Conservation (phyloP, 2,113 vertebrate genomes). For the Bostrychus sinensis region DNA sequence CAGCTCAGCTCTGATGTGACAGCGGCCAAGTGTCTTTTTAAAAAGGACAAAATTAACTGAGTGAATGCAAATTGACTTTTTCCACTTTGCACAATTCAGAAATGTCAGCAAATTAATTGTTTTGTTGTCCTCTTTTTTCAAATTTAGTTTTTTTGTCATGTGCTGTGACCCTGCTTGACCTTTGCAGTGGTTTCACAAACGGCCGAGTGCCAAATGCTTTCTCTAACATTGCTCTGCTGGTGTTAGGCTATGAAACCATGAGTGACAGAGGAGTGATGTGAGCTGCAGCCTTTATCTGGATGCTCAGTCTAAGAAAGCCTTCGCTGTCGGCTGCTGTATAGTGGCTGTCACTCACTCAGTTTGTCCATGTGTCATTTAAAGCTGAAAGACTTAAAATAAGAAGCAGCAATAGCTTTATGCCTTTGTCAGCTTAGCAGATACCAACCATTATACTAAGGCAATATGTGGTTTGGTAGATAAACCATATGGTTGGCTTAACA, state of each 20-base stretch:
- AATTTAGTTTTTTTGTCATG: constrained; percentile 5
- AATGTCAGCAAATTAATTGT: constrained; percentile 48
- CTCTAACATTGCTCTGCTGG: constrained; percentile 32
- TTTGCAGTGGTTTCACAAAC: constrained; percentile 11
- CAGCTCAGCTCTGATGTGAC: constrained; percentile 49
- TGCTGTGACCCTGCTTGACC: constrained; percentile 27
- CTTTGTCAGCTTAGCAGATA: constrained; percentile 61
- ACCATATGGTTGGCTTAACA: constrained; percentile 60
- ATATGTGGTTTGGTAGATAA: constrained; percentile 60
- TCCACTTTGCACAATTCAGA: constrained; percentile 18
- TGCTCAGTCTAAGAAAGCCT: constrained; percentile 55
- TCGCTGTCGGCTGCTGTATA: constrained; percentile 44
- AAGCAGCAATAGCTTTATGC: constrained; percentile 25
- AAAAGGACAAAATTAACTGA: constrained; percentile 63
- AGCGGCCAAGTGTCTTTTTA: constrained; percentile 41
- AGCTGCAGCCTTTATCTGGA: constrained; percentile 67
- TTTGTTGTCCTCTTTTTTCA: not conserved
- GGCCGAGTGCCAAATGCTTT: constrained; percentile 2
- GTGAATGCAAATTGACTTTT: constrained; percentile 60
- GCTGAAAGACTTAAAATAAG: constrained; percentile 45
- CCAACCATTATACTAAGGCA: constrained; percentile 48
- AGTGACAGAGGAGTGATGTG: constrained; percentile 65
- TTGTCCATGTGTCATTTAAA: constrained; percentile 61
- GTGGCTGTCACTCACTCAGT: constrained; percentile 64
- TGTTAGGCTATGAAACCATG: constrained; percentile 41